phyloP scores from a whole-genome alignment of 2,888 invertebrate genomes.

The Andrena praecox region DNA sequence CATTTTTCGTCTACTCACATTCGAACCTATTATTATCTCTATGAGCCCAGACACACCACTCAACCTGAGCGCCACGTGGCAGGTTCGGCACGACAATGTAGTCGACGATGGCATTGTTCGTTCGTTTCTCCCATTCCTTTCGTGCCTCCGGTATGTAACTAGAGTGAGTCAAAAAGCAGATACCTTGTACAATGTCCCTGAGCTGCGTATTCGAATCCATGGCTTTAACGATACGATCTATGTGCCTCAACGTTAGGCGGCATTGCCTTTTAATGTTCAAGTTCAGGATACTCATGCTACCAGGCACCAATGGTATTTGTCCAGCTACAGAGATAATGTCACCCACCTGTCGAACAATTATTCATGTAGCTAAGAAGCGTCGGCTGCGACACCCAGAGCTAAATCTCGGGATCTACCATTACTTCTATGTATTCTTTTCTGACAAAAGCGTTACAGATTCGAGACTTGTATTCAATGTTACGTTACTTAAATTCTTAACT shows the following conservation, averaged over 20 bases:
- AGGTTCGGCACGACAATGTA: constrained; percentile 93
- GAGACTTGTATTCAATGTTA: constrained; percentile 4
- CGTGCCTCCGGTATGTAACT: constrained; percentile 91
- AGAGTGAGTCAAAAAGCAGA: constrained; percentile 93
- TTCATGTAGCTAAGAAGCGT: not conserved
- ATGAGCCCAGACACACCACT: constrained; percentile 98
- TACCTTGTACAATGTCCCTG: constrained; percentile 93
- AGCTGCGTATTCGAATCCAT: constrained; percentile 92
- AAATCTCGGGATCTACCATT: constrained; percentile 5
- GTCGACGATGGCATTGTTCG: constrained; percentile 95
- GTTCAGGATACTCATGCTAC: constrained; percentile 90
- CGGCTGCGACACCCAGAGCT: constrained; percentile 1
- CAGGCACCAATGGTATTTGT: constrained; percentile 96
- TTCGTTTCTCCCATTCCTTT: constrained; percentile 92
- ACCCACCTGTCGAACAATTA: constrained; percentile 87
- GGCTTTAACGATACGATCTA: constrained; percentile 92
- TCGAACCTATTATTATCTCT: constrained; percentile 94
- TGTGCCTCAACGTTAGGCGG: constrained; percentile 93
- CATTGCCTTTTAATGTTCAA: constrained; percentile 94
- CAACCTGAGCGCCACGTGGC: constrained; percentile 92
- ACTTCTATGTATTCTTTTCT: not conserved
- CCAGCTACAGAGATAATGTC: constrained; percentile 95
- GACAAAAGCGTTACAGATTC: not conserved
- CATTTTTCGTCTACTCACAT: constrained; percentile 87
- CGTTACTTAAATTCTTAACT: constrained; percentile 32